Evolutionary conservation across 2,888 invertebrate genomes (phyloP).

Genomic region (Oxystoma pomonae): DNA sequence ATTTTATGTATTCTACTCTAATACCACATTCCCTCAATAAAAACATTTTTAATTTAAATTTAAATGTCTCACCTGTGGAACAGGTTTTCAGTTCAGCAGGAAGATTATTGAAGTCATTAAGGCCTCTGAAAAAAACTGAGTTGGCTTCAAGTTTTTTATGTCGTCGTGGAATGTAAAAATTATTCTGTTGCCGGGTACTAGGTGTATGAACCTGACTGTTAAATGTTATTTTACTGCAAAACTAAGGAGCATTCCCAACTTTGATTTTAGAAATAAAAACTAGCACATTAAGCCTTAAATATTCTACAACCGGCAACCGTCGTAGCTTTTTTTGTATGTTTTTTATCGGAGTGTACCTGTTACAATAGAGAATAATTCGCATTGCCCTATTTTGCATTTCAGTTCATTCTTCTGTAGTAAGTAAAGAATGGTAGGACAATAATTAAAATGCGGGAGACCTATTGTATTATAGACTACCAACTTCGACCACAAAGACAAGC

Average conservation of each 20-base stretch:
- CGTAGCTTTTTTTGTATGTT: neutral
- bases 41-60: constrained; percentile 4
- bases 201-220: neutral
- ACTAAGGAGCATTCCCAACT: neutral
- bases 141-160: neutral
- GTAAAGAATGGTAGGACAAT: no score
- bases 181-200: neutral
- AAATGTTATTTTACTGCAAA: neutral
- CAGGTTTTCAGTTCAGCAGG: neutral
- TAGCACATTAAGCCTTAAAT: neutral
- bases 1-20: no score
- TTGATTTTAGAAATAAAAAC: neutral
- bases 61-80: neutral
- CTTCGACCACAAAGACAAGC: neutral
- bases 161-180: neutral
- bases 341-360: neutral
- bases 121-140: neutral
- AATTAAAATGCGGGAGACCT: no score
- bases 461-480: neutral
- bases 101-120: neutral
- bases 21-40: constrained; percentile 10
- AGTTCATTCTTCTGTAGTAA: no score
- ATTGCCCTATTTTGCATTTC: neutral
- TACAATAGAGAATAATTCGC: neutral
- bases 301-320: neutral